Evolutionary conservation across 2,797 vertebrate species (phyloP), one percentile per base, ranked within the genome.

Genomic region (Macropus fuliginosus): DNA sequence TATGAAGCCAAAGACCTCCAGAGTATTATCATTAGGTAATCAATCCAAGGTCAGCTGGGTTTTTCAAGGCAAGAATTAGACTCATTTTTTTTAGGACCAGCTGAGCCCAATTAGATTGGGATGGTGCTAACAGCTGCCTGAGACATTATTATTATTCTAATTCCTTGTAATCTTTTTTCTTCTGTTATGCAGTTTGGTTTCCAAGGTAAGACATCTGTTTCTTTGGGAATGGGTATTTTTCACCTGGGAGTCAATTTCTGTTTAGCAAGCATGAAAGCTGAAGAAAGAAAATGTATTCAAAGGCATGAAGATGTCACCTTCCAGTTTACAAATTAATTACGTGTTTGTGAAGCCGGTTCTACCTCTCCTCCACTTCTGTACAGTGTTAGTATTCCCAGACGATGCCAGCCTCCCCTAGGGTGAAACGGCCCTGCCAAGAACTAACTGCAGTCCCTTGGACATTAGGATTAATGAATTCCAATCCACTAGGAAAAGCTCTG

Each of bases 321-420:
- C 50, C 13, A 4, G 55, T 54, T 92, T 87, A 89, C 52, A 81
- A 34, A 96, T 98, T 98, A 91, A 99, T 98, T 92, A 55, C 57
- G 54, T 54, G 54, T 54, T 91, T n/a, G 93, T 52, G 34, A 29
- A 91, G 29, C 12, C 34, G 16, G 54, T 91, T 31, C 16, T 14
- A 18, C 14, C 89, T 29, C 31, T 54, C 50, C 13, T 31, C 50
- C 4, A 3, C 90, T 91, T 54, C 50, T 34, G 90, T 21, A 54
- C 29, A 90, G 31, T 91, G 29, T 55, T 34, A 55, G 28, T 34
- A 91, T 55, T 34, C 90, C 50, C 29, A 55, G 90, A 91, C 55
- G 54, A 91, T 34, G 29, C 52, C 90, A 14, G 31, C 29, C 18
- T 55, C 90, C 40, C 50, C 5, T 28, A 13, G 52, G 54, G 50